Evolutionary conservation across 2,888 invertebrate species (phyloP).

Genomic region (Nomada ruficornis): DNA sequence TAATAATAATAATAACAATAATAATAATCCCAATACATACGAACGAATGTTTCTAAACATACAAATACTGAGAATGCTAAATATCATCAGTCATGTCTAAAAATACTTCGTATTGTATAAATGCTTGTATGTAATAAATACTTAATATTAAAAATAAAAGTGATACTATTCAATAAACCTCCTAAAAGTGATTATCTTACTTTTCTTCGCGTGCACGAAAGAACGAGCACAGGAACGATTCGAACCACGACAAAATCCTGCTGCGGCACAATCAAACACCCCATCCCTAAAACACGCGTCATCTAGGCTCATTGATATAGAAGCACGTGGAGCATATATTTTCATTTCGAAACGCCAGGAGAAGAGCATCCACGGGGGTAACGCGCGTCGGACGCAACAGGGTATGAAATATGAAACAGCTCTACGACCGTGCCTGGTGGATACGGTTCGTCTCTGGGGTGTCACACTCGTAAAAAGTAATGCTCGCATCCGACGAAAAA

Average conservation of each 20-base stretch:
- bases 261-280: no score
- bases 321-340: conserved; percentile 38
- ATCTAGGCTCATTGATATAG: conserved; percentile 19
- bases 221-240: no score
- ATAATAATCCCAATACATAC: conserved; percentile 67
- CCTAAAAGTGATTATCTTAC: neutral
- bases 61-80: conserved; percentile 67
- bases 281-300: no score
- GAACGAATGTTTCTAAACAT: conserved; percentile 70
- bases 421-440: conserved; percentile 48
- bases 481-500: conserved; percentile 46
- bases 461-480: conserved; percentile 77
- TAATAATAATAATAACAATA: conserved; percentile 61
- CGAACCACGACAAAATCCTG: no score
- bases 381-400: conserved; percentile 63
- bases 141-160: conserved; percentile 61
- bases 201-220: no score
- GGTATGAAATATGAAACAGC: conserved; percentile 72
- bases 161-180: conserved; percentile 44
- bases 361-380: conserved; percentile 28
- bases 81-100: conserved; percentile 72
- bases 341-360: conserved; percentile 44
- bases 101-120: conserved; percentile 66
- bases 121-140: conserved; percentile 73
- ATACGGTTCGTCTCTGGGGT: conserved; percentile 74